phyloP scores from a whole-genome alignment of 2,797 vertebrate species.

The Echiichthys vipera region DNA sequence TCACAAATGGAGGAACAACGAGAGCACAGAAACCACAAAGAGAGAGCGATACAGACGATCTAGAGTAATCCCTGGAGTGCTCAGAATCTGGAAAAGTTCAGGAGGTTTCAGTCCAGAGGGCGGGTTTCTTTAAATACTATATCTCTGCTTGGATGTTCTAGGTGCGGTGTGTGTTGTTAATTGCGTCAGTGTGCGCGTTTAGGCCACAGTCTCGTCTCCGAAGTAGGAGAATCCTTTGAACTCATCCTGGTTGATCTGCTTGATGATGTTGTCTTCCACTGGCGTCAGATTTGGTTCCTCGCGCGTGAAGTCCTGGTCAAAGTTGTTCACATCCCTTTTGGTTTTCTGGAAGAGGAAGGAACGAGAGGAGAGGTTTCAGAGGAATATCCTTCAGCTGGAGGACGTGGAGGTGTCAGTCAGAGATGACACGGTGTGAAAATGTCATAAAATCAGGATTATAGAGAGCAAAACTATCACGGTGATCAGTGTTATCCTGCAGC shows the following conservation, averaged over 20 bases:
- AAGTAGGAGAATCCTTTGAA: conserved; percentile 98
- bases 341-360: conserved; percentile 90
- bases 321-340: conserved; percentile 99
- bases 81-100: conserved; percentile 30
- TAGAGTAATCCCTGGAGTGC: conserved; percentile 57
- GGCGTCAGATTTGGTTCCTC: conserved; percentile 95
- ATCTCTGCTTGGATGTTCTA: conserved; percentile 2
- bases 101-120: conserved; percentile 21
- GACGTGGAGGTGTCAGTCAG: too few species aligned
- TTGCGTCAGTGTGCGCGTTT: conserved; percentile 45
- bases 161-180: conserved; percentile 4
- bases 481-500: too few species aligned
- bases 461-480: too few species aligned
- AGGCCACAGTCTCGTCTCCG: conserved; percentile 90
- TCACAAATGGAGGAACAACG: conserved; percentile 46
- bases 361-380: not conserved
- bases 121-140: conserved; percentile 28
- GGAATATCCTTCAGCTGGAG: too few species aligned
- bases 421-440: too few species aligned
- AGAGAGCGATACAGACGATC: conserved; percentile 27
- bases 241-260: conserved; percentile 98
- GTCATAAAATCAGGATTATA: too few species aligned
- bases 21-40: conserved; percentile 46
- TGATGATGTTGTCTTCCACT: conserved; percentile 93
- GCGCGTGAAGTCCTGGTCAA: conserved; percentile 98